Evolutionary conservation across 2,113 vertebrate genomes (phyloP).

Genomic region (Cebus imitator): DNA sequence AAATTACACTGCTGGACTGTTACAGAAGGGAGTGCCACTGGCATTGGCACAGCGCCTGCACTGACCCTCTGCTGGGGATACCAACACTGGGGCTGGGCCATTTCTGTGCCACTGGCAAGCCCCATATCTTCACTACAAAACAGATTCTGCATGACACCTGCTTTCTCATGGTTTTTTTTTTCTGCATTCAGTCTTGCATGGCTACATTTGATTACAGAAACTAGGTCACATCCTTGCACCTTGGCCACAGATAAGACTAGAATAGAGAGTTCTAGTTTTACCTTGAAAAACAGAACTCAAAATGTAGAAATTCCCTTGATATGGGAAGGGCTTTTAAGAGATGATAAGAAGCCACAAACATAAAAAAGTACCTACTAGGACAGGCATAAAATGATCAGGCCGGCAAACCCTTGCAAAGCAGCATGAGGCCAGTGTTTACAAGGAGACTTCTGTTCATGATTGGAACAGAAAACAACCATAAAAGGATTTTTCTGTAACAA

Average conservation of each 20-base stretch:
- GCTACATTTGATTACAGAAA: neutral
- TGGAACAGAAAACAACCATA: neutral
- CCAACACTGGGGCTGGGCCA: neutral
- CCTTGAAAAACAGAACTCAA: neutral
- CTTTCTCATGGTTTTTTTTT: constrained; percentile 6
- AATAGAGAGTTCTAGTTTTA: neutral
- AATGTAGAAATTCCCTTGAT: neutral
- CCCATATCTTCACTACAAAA: neutral
- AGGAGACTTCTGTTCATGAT: neutral
- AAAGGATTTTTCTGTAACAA: neutral
- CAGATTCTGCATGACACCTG: neutral
- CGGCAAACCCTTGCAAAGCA: neutral
- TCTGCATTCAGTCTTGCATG: neutral
- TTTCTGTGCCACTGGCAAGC: neutral
- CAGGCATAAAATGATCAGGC: neutral
- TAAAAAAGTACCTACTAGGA: neutral
- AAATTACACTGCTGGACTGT: neutral
- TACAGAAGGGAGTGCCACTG: neutral
- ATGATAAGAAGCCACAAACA: neutral
- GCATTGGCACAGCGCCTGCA: no score
- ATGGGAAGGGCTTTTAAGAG: constrained; percentile 5
- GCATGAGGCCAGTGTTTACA: neutral
- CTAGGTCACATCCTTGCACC: neutral
- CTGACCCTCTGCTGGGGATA: neutral
- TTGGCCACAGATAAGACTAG: neutral